A percentile compares a stretch with the other conserved stretches of the same genome.
Conservation (phyloP, 2,113 vertebrate genomes). For the Lycaon pictus region DNA sequence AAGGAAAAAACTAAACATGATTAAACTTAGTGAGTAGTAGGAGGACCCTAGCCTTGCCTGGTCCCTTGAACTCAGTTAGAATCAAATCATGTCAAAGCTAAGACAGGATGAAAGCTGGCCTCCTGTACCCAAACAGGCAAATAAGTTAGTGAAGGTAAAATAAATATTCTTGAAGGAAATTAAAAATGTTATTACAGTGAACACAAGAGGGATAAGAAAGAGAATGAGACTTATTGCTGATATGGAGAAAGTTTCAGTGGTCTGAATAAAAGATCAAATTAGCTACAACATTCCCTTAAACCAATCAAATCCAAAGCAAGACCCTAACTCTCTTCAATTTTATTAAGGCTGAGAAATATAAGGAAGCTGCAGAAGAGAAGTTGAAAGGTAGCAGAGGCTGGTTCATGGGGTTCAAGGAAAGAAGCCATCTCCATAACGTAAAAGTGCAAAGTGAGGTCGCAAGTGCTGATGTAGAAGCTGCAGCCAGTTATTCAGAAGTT, state of each 20-base stretch:
- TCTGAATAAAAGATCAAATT: not conserved
- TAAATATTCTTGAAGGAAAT: not conserved
- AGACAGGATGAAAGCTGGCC: not conserved
- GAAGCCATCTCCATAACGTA: not conserved
- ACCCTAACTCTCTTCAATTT: not conserved
- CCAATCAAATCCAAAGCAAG: not conserved
- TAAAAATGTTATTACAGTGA: not conserved
- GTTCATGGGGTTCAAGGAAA: not conserved
- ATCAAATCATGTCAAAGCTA: not conserved
- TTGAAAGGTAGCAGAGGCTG: not conserved
- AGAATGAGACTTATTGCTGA: not conserved
- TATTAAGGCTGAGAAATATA: not conserved
- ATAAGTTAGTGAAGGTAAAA: not conserved
- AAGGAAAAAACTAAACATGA: not conserved
- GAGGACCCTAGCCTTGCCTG: too few species aligned
- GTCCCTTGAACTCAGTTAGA: too few species aligned
- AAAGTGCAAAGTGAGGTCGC: not conserved
- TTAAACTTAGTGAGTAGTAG: not conserved
- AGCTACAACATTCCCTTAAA: not conserved
- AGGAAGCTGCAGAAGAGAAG: not conserved
- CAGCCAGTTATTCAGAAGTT: not conserved
- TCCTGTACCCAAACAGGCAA: not conserved
- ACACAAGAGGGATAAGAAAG: not conserved
- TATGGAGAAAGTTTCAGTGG: not conserved
- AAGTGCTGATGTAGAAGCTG: not conserved